Conservation (phyloP, 2,113 vertebrate species). For the Microcebus ravelobensis region DNA sequence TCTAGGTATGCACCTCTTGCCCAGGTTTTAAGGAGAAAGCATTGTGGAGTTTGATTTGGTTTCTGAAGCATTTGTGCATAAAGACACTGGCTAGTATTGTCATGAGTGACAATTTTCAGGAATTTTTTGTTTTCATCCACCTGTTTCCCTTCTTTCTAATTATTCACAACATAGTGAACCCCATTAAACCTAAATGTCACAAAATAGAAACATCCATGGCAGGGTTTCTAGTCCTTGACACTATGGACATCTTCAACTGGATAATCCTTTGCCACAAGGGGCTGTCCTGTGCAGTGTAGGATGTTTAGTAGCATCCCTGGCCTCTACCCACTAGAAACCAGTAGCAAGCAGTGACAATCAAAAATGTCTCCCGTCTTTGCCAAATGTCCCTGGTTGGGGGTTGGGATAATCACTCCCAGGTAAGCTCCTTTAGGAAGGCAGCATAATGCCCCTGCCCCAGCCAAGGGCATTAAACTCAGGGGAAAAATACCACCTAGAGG, state of each 20-base stretch:
- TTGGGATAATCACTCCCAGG: not conserved
- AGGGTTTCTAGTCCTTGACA: not conserved
- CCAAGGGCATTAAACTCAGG: not conserved
- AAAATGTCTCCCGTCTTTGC: not conserved
- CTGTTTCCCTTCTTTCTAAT: not conserved
- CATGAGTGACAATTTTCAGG: not conserved
- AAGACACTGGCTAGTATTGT: not conserved
- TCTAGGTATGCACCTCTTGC: too few relatives aligned
- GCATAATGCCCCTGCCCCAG: too few relatives aligned
- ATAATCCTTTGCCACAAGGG: not conserved
- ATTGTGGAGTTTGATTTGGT: not conserved
- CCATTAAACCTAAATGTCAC: not conserved
- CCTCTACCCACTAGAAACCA: not conserved
- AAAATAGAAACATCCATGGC: not conserved
- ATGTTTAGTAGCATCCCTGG: not conserved
- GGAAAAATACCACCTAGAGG: not conserved
- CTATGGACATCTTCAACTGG: not conserved
- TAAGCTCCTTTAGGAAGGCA: not conserved
- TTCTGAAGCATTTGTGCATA: not conserved
- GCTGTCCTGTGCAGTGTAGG: fast-evolving
- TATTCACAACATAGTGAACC: not conserved
- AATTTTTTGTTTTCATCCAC: not conserved
- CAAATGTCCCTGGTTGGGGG: not conserved
- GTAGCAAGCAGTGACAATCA: not conserved
- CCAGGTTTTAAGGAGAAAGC: not conserved